These are phyloP conservation scores for Chaetops frenatus DNA, from an alignment of 2,113 vertebrate genomes.

Conservation along the genomic window DNA sequence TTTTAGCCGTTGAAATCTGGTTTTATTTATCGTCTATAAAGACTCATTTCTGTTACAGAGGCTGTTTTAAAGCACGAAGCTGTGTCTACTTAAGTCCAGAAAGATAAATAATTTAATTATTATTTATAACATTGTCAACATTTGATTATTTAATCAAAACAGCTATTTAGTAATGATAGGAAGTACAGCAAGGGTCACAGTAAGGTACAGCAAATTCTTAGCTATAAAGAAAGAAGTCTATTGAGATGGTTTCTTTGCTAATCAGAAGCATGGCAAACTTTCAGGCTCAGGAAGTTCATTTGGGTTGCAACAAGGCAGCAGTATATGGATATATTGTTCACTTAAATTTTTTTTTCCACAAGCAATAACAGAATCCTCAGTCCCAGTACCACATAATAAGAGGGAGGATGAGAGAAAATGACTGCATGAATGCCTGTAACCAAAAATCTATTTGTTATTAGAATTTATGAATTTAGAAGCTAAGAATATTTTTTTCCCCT, in stretches of 20 bases:
- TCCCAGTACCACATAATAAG: neutral
- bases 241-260: conserved; percentile 42
- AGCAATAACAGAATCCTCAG: neutral
- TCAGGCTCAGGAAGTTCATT: conserved; percentile 31
- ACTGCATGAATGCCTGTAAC: neutral
- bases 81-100: neutral
- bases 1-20: neutral
- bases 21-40: conserved; percentile 10
- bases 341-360: conserved; percentile 1
- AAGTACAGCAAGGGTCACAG: conserved; percentile 13
- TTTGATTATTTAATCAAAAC: conserved; percentile 20
- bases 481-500: conserved; percentile 15
- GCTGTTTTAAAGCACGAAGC: conserved; percentile 37
- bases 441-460: neutral
- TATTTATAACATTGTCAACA: neutral
- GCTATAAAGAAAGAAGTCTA: conserved; percentile 16
- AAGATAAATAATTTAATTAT: conserved; percentile 19
- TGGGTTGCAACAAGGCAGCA: conserved; percentile 10
- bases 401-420: neutral
- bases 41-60: conserved; percentile 14
- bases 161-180: neutral
- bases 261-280: conserved; percentile 39
- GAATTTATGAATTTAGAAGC: neutral
- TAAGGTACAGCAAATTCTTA: neutral
- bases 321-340: neutral